Evolutionary conservation across 2,797 vertebrate genomes (phyloP), one percentile per base, ranked within the genome.

Genomic region (Acropternis orthonyx): DNA sequence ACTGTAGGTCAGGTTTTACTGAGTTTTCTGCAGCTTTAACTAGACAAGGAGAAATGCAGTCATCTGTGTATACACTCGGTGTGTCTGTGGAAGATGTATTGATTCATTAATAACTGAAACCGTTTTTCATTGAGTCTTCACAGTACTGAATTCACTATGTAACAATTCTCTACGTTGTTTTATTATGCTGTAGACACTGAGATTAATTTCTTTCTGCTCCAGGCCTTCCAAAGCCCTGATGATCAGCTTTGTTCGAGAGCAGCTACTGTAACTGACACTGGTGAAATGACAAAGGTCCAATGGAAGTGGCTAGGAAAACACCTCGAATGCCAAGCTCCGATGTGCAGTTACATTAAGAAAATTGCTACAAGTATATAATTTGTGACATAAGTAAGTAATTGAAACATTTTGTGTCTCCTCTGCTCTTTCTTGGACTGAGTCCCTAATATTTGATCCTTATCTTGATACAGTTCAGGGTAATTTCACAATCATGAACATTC

Each of bases 21-120:
- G 36, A 51, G 36, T 76, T 43, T 74, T 75, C 56, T 88, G 48
- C 39, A 52, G 58, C 26, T 74, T 75, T 59, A 78, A 58, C 28
- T 12, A 48, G 26, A 66, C 3, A 6, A 79, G 37, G 24, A 78
- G 14, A 62, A 84, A 72, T 24, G 32, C 27, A 58, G 27, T 30
- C 32, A 27, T 68, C 27, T 67, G 16, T 41, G n/a, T 28, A 22
- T 34, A 56, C 3, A 18, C 6, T 41, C 0, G 0, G 8, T 78
- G 30, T 37, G 22, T 56, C 78, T 72, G 13, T 12, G 44, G 59
- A 93, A 83, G 30, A 68, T 16, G 44, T 0, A 77, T 3, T 55
- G 14, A 62, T 34, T 85, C 37, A 74, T 76, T 66, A 87, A 32
- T 27, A 79, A 65, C 51, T 93, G 56, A 37, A 81, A 55, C 26